Conservation (phyloP, 2,797 vertebrate species). For the Steatocranus sp. region DNA sequence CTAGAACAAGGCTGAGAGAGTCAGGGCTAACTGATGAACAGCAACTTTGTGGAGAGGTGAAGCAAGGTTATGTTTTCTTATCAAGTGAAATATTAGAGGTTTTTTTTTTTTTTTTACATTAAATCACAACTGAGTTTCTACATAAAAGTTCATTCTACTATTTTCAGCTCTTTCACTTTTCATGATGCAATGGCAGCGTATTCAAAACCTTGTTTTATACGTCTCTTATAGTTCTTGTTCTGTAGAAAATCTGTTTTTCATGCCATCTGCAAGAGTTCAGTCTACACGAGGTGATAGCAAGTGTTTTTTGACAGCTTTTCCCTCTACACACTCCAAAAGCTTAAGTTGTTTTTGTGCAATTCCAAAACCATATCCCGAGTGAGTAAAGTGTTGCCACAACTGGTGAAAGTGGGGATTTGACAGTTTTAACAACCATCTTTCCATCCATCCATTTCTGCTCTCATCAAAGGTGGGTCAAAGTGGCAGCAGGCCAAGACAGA, state of each 20-base stretch:
- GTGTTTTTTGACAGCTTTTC: constrained; percentile 34
- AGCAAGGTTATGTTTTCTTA: not conserved
- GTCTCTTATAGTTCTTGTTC: not conserved
- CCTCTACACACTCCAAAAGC: constrained; percentile 10
- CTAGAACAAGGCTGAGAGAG: not conserved
- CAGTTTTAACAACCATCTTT: constrained; percentile 2
- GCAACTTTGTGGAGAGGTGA: not conserved
- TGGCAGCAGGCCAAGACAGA: not conserved
- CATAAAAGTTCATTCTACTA: not conserved
- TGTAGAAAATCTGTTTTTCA: constrained; percentile 10
- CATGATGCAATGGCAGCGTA: not conserved
- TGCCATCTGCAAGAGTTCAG: constrained; percentile 1
- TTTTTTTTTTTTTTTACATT: fast-evolving
- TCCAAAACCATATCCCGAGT: constrained; percentile 4
- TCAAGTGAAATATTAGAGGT: not conserved
- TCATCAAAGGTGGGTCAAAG: not conserved
- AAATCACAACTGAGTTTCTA: not conserved
- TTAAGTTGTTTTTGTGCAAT: constrained; percentile 4
- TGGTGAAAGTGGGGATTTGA: constrained; percentile 1
- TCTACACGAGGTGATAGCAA: constrained; percentile 1
- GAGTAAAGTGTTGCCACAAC: not conserved
- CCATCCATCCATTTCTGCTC: not conserved
- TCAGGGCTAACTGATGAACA: not conserved
- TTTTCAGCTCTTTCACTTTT: not conserved
- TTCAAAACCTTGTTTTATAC: not conserved